Percentiles rank a stretch among this genome's conserved stretches.
phyloP scores from a whole-genome alignment of 2,888 invertebrate genomes.

The Idaea straminata region DNA sequence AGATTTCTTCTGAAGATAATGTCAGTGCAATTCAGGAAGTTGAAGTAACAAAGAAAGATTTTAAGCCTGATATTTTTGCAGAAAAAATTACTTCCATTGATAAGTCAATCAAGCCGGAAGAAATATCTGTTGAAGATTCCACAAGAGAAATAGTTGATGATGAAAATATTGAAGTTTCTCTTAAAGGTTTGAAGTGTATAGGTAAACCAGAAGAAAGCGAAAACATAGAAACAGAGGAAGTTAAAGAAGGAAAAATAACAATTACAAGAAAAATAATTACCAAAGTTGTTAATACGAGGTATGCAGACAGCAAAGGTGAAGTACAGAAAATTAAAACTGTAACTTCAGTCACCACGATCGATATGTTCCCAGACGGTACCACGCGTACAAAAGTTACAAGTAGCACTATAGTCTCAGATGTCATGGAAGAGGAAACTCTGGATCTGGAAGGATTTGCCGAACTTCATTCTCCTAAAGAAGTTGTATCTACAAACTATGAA shows the following conservation, averaged over 20 bases:
- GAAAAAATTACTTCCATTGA: not conserved
- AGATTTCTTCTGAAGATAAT: not conserved
- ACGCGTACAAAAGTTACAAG: slow-evolving; percentile 34
- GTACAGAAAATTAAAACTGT: slow-evolving; percentile 40
- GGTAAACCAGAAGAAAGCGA: slow-evolving; percentile 26
- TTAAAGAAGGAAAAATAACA: slow-evolving; percentile 18
- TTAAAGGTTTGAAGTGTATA: slow-evolving; percentile 15
- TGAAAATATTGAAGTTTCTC: slow-evolving; percentile 14
- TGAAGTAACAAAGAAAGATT: not conserved
- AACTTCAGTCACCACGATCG: slow-evolving; percentile 39
- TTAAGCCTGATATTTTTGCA: not conserved
- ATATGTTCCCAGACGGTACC: slow-evolving; percentile 47
- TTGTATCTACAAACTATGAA: slow-evolving; percentile 41
- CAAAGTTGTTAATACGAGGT: slow-evolving; percentile 35
- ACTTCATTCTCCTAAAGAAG: slow-evolving; percentile 45
- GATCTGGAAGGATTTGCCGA: slow-evolving; percentile 42
- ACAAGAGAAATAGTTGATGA: not conserved
- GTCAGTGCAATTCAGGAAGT: not conserved
- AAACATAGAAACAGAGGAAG: slow-evolving; percentile 25
- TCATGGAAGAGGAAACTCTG: slow-evolving; percentile 20
- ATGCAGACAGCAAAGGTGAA: slow-evolving; percentile 32
- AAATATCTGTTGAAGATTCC: not conserved
- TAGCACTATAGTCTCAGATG: slow-evolving; percentile 34
- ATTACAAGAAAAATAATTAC: slow-evolving; percentile 22
- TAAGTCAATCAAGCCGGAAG: not conserved